phyloP scores from a whole-genome alignment of 2,888 invertebrate species.

The Sinodicranocentrus sp. region DNA sequence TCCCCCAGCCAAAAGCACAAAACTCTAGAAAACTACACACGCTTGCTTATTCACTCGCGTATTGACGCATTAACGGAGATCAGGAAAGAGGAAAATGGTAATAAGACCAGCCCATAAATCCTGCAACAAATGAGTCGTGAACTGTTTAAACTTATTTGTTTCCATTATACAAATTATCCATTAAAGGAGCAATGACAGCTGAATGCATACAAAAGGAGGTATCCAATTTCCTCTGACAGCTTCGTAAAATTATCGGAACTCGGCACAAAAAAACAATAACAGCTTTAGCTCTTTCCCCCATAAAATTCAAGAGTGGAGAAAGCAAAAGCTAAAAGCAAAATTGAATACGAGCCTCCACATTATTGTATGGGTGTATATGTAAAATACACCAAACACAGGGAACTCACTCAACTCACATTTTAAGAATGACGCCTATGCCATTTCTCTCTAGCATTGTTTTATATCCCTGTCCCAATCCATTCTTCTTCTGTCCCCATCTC shows the following conservation, averaged over 20 bases:
- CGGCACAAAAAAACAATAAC: slow-evolving; percentile 14
- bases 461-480: background rate
- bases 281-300: background rate
- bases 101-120: slow-evolving; percentile 38
- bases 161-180: slow-evolving; percentile 47
- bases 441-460: background rate
- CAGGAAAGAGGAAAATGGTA: slow-evolving; percentile 16
- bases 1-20: no score
- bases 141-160: slow-evolving; percentile 50
- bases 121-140: slow-evolving; percentile 45
- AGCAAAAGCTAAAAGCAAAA: background rate
- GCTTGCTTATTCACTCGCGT: no score
- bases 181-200: slow-evolving; percentile 27
- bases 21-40: no score
- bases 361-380: background rate
- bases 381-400: background rate
- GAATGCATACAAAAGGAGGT: background rate
- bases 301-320: background rate
- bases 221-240: slow-evolving; percentile 61
- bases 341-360: background rate
- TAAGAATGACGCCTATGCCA: background rate
- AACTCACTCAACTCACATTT: background rate
- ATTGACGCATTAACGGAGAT: no score
- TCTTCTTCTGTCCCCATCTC: slow-evolving; percentile 29
- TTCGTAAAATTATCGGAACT: slow-evolving; percentile 9